Evolutionary conservation across 2,797 vertebrate species (phyloP), one percentile per base, ranked within the genome.

Genomic region (Pogonophryne albipinna): DNA sequence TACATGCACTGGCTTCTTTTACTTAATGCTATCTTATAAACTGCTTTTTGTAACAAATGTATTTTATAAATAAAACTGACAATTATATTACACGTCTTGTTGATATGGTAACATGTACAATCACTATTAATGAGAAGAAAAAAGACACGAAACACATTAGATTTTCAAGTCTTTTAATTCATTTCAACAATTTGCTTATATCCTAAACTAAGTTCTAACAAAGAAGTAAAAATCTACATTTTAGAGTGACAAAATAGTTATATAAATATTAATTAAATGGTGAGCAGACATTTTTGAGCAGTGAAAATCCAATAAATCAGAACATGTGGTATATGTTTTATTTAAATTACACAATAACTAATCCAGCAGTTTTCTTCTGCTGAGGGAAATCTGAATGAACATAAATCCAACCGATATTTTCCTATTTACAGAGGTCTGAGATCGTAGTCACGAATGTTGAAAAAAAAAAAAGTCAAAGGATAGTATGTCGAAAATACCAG

Each of bases 11-110:
- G 92, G 90, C 91, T 91, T 90, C 53, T 79, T 87, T 83, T 87
- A 86, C 83, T 74, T 80, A 84, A 76, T 85, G 87, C 83, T 56
- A 78, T 80, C 71, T 80, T 91, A 79, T 87, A 79, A 90, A 87
- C 63, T 84, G 82, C 88, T 90, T 92, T 91, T 66, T 91, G 76
- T 93, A 93, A 78, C 89, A 88, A 91, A 91, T 91, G 88, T 94
- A 94, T 94, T 93, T 94, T 94, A 91, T 87, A 89, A 94, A 93
- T 94, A 94, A 94, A 94, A 92, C 50, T 74, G 84, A 90, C 5
- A 66, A 63, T 63, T 63, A 60, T 27, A 69, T 69, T 63, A 15
- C 9, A 53, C 53, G 41, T 31, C 31, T 63, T 47, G 10, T 77
- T 60, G 4, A 45, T 58, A 34, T 23, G 44, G 17, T 7, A 62